Evolutionary conservation across 2,888 invertebrate species (phyloP).

Genomic region (Lasioglossum figueresi): DNA sequence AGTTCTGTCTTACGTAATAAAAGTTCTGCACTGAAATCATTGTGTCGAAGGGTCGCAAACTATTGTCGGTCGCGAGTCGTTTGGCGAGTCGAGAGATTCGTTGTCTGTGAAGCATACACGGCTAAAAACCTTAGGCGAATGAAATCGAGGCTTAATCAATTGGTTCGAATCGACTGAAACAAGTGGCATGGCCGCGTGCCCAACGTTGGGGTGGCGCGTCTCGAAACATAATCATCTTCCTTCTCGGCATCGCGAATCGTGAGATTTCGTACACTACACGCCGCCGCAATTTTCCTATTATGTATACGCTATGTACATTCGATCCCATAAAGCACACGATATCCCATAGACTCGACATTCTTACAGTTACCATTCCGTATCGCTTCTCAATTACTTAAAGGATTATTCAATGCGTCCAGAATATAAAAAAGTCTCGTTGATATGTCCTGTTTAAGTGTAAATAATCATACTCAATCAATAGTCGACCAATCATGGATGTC

Average conservation of each 20-base stretch:
- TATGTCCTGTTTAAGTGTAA: slow-evolving; percentile 25
- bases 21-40: slow-evolving; percentile 31
- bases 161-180: slow-evolving; percentile 55
- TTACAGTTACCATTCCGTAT: slow-evolving; percentile 19
- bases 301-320: slow-evolving; percentile 55
- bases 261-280: slow-evolving; percentile 47
- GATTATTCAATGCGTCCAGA: not conserved
- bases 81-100: slow-evolving; percentile 61
- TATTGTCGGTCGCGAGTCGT: slow-evolving; percentile 51
- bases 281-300: slow-evolving; percentile 45
- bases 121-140: slow-evolving; percentile 53
- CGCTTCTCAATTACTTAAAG: not conserved
- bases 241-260: slow-evolving; percentile 48
- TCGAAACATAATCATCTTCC: slow-evolving; percentile 50
- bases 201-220: slow-evolving; percentile 33
- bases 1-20: slow-evolving; percentile 49
- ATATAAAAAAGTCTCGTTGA: slow-evolving; percentile 19
- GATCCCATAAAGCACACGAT: slow-evolving; percentile 55
- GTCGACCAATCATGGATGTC: not conserved
- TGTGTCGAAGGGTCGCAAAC: slow-evolving; percentile 32
- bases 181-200: slow-evolving; percentile 58
- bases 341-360: slow-evolving; percentile 26
- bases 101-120: slow-evolving; percentile 61
- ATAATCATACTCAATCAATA: not conserved
- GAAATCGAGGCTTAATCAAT: slow-evolving; percentile 44